Percentiles rank a stretch among this genome's conserved stretches.
Conservation (phyloP, 2,888 invertebrate species). For the Erebia aethiops region DNA sequence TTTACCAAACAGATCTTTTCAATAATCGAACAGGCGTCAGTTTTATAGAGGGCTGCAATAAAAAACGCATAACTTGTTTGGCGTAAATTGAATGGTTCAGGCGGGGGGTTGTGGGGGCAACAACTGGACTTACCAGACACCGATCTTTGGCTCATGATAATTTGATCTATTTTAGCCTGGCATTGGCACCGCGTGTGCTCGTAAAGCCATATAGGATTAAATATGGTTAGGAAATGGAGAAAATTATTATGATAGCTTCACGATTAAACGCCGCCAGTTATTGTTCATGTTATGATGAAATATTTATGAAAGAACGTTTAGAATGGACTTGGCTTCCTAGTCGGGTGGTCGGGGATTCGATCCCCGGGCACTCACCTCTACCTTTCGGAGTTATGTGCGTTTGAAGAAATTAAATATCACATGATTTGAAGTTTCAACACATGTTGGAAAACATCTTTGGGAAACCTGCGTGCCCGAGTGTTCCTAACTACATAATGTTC, state of each 20-base stretch:
- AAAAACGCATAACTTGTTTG: constrained; percentile 76
- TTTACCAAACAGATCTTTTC: constrained; percentile 43
- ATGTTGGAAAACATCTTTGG: no score
- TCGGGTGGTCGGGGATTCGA: no score
- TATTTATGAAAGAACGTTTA: constrained; percentile 20
- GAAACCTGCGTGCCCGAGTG: no score
- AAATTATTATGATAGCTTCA: constrained; percentile 44
- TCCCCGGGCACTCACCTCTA: no score
- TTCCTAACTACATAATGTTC: no score
- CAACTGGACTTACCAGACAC: constrained; percentile 36
- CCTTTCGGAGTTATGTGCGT: no score
- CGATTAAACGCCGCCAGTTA: constrained; percentile 28
- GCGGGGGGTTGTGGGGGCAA: constrained; percentile 51
- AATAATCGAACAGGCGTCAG: constrained; percentile 62
- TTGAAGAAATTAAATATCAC: no score
- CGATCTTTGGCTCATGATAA: constrained; percentile 42
- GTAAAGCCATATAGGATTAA: constrained; percentile 63
- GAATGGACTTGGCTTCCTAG: not conserved
- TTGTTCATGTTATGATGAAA: constrained; percentile 36
- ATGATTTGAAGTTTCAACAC: no score
- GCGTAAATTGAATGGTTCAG: constrained; percentile 70
- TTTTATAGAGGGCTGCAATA: constrained; percentile 74
- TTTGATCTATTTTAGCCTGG: constrained; percentile 50
- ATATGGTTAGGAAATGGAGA: constrained; percentile 45
- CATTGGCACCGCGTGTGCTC: constrained; percentile 41